Conservation (phyloP, 1,140 invertebrate species). For the Proales similis region DNA sequence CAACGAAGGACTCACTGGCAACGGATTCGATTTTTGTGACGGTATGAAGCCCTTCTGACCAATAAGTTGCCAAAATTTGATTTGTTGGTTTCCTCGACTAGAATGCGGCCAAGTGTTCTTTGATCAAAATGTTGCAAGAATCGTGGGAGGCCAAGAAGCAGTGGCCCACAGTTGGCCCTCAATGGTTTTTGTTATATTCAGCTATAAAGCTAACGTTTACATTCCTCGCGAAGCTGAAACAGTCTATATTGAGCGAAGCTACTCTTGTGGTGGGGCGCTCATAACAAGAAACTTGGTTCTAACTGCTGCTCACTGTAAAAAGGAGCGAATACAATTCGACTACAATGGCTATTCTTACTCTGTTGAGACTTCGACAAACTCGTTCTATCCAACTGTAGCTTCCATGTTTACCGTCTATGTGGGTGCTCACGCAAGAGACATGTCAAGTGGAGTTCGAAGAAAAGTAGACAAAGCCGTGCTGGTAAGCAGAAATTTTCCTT, state of each 20-base stretch:
- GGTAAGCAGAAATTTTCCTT: too few species aligned
- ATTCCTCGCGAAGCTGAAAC: neutral
- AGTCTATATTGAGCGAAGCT: neutral
- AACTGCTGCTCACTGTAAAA: constrained; percentile 66
- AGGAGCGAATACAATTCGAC: neutral
- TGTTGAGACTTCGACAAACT: neutral
- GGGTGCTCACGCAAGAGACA: constrained; percentile 7
- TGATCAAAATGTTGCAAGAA: neutral
- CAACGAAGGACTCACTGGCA: constrained; percentile 1
- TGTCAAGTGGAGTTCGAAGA: too few species aligned
- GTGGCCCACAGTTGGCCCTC: constrained; percentile 3
- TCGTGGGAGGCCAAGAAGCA: constrained; percentile 24
- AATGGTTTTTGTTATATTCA: constrained; percentile 4
- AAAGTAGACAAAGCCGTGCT: too few species aligned
- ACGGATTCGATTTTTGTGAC: constrained; percentile 32
- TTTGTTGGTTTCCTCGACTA: too few species aligned
- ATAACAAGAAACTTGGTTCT: constrained; percentile 64
- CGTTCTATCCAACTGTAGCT: constrained; percentile 7
- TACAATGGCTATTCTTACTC: neutral
- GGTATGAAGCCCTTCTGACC: too few species aligned
- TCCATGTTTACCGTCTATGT: constrained; percentile 35
- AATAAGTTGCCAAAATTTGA: too few species aligned
- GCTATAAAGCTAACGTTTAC: neutral
- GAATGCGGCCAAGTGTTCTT: constrained; percentile 17
- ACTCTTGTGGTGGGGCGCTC: constrained; percentile 65